Percentiles rank a stretch among this genome's conserved stretches.
Evolutionary conservation across 2,113 vertebrate genomes (phyloP).

Genomic region (Etheostoma spectabile): DNA sequence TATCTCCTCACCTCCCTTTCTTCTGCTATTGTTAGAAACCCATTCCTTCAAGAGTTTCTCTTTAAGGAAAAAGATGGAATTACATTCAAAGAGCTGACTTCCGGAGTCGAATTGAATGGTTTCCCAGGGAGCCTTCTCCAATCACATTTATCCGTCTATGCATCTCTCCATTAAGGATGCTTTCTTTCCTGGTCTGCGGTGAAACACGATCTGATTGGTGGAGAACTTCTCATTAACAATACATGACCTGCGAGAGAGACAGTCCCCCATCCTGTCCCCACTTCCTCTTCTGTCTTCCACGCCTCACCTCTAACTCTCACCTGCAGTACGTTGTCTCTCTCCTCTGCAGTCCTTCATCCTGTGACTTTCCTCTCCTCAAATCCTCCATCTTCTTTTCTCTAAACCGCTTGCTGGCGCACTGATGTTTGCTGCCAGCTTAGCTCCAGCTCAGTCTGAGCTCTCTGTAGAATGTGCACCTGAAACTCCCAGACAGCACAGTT

Average conservation of each 20-base stretch:
- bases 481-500: slow-evolving; percentile 33
- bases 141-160: slow-evolving; percentile 49
- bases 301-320: slow-evolving; percentile 46
- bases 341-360: slow-evolving; percentile 30
- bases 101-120: slow-evolving; percentile 64
- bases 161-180: slow-evolving; percentile 55
- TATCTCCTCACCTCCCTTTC: slow-evolving; percentile 15
- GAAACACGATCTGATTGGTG: slow-evolving; percentile 77
- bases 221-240: slow-evolving; percentile 81
- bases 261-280: neutral
- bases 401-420: slow-evolving; percentile 43
- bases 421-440: slow-evolving; percentile 62
- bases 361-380: slow-evolving; percentile 33
- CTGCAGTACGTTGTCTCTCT: slow-evolving; percentile 36
- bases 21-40: slow-evolving; percentile 48
- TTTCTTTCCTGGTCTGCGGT: slow-evolving; percentile 54
- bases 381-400: slow-evolving; percentile 47
- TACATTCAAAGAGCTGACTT: slow-evolving; percentile 71
- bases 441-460: slow-evolving; percentile 38
- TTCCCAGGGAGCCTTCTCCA: slow-evolving; percentile 52
- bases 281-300: slow-evolving; percentile 42
- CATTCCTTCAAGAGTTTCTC: slow-evolving; percentile 18
- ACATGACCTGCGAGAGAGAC: slow-evolving; percentile 59
- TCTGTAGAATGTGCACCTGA: slow-evolving; percentile 53
- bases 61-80: slow-evolving; percentile 61